Evolutionary conservation across 2,888 invertebrate genomes (phyloP), one percentile per base, ranked within the genome.

Genomic region (Corbicula japonica): DNA sequence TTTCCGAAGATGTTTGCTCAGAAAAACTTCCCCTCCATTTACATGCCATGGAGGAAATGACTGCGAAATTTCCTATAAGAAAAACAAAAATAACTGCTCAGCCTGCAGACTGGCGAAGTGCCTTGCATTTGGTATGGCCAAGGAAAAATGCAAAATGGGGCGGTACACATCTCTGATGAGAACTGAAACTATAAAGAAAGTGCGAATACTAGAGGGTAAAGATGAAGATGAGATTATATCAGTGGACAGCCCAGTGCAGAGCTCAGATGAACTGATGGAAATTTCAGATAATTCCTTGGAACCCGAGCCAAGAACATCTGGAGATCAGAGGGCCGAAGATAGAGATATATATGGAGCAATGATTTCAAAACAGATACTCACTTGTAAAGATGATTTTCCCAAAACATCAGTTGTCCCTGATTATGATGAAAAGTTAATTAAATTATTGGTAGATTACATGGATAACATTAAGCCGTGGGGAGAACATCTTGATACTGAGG

Each of bases 1-100:
- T 66, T 85, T 80, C 54, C 62, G 85, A 60, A 63, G 85, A 48
- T 83, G 80, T 79, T 60, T 83, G 21, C 56, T 80, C 15, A 72
- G 85, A 56, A 76, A 72, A 35, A 26, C 62, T 12, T 28, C 48
- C 10, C 32, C 52, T 3, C 61, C 56, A 10, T 80, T 75, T 54
- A 44, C 63, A 4, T 79, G 82, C 66, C 41, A 21, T 15, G 73
- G 56, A 30, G 41, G 68, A 15, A 65, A 65, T 50, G 56, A 68
- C 28, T 82, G 82, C 50, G 72, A 62, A 26, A 69, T 78, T 26
- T 68, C 68, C n/a, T 58, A 34, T 41, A 50, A 44, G 41, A 82
- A 73, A n/a, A 63, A 72, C 30, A 71, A 69, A 62, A 56, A 66
- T 8, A 75, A 78, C 52, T 82, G 82, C 34, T 82, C 82, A 30